These are phyloP conservation scores for Petrocephalus microphthalmus DNA, from an alignment of 2,113 vertebrate genomes.

Conservation along the genomic window DNA sequence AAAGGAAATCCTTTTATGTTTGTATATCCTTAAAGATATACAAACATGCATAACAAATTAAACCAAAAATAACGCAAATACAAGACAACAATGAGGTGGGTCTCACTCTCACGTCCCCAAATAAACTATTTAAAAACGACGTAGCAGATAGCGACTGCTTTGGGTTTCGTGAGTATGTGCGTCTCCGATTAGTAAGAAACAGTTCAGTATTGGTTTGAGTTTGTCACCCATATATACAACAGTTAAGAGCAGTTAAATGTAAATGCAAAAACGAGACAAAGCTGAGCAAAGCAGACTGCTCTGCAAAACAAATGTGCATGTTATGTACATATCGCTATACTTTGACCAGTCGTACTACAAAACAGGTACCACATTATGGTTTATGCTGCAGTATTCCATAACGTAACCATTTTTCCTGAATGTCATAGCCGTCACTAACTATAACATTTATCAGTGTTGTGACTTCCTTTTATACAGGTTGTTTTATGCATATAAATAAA, in stretches of 20 bases:
- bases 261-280: not conserved
- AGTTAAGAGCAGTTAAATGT: not conserved
- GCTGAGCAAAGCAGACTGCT: not conserved
- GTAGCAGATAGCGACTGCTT: not conserved
- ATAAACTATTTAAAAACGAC: not conserved
- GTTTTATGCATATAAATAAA: conserved; percentile 3
- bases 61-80: not conserved
- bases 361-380: not conserved
- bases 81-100: not conserved
- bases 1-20: not conserved
- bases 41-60: not conserved
- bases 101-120: not conserved
- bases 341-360: not conserved
- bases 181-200: not conserved
- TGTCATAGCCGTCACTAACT: conserved; percentile 1
- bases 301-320: not conserved
- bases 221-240: not conserved
- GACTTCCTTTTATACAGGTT: not conserved
- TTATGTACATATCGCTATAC: not conserved
- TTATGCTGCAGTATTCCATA: not conserved
- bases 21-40: not conserved
- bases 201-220: not conserved
- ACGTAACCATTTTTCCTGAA: not conserved
- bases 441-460: not conserved
- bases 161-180: not conserved